Conservation (phyloP, 2,888 invertebrate species). For the Oxycera nigricornis region DNA sequence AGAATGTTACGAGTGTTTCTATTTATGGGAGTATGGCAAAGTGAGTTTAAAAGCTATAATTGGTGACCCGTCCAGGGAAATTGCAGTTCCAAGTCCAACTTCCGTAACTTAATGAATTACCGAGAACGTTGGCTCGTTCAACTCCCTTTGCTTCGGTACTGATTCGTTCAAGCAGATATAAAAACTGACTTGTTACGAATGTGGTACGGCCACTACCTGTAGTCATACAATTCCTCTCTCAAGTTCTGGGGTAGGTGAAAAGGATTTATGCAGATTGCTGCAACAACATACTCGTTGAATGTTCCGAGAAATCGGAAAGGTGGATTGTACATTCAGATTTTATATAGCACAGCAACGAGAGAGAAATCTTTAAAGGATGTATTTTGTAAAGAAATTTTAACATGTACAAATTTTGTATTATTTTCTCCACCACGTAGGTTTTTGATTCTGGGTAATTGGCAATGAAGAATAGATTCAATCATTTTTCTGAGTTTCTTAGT, state of each 20-base stretch:
- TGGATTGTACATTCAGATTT: too few relatives aligned
- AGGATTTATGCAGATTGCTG: constrained; percentile 14
- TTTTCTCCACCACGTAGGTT: too few relatives aligned
- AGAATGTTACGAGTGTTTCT: constrained; percentile 46
- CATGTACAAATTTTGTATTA: too few relatives aligned
- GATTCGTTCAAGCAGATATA: constrained; percentile 14
- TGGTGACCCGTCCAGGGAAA: constrained; percentile 61
- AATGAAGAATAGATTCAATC: too few relatives aligned
- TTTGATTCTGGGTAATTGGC: too few relatives aligned
- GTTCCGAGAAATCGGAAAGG: neutral
- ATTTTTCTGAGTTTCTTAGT: too few relatives aligned
- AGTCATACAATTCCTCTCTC: neutral
- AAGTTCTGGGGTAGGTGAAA: neutral
- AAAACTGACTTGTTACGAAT: constrained; percentile 17
- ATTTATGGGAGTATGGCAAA: constrained; percentile 50
- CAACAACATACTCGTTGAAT: neutral
- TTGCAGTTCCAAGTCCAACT: constrained; percentile 63
- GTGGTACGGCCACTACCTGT: neutral
- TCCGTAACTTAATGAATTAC: constrained; percentile 63
- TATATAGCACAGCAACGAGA: too few relatives aligned
- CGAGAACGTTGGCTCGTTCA: constrained; percentile 42
- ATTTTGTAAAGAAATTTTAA: too few relatives aligned
- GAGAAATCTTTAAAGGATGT: too few relatives aligned
- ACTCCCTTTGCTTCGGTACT: constrained; percentile 27
- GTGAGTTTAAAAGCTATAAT: constrained; percentile 53